A percentile compares a stretch with the other conserved stretches of the same genome.
These are phyloP conservation scores for Percopsis omiscomaycus DNA, from an alignment of 2,797 vertebrate species.

Conservation along the genomic window DNA sequence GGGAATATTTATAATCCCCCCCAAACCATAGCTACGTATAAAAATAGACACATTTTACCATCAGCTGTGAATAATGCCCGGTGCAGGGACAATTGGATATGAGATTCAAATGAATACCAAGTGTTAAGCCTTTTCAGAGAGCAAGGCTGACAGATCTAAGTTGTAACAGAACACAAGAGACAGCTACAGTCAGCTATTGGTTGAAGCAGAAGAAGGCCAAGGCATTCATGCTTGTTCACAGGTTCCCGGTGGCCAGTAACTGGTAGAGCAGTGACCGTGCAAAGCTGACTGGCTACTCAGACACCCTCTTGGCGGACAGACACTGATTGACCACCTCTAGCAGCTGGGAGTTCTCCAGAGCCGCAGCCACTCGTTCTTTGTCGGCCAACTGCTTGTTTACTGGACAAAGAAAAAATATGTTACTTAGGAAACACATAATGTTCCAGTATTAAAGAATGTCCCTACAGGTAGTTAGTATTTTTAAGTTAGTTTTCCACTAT, in stretches of 20 bases:
- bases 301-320: constrained; percentile 72
- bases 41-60: too few relatives aligned
- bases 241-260: neutral
- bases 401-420: constrained; percentile 49
- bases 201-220: neutral
- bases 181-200: neutral
- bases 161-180: neutral
- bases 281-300: constrained; percentile 45
- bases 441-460: too few relatives aligned
- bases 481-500: too few relatives aligned
- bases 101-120: too few relatives aligned
- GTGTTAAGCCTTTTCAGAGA: neutral
- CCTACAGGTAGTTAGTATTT: too few relatives aligned
- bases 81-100: too few relatives aligned
- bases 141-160: neutral
- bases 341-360: constrained; percentile 92
- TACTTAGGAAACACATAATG: neutral
- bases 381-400: constrained; percentile 98
- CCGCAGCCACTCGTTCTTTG: constrained; percentile 96
- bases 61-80: too few relatives aligned
- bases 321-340: constrained; percentile 98
- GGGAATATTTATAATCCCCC: too few relatives aligned
- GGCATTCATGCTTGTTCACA: neutral
- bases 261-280: neutral
- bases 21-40: too few relatives aligned